These are phyloP conservation scores for Ectropis crepuscularia DNA, from an alignment of 2,888 invertebrate genomes.

Conservation along the genomic window DNA sequence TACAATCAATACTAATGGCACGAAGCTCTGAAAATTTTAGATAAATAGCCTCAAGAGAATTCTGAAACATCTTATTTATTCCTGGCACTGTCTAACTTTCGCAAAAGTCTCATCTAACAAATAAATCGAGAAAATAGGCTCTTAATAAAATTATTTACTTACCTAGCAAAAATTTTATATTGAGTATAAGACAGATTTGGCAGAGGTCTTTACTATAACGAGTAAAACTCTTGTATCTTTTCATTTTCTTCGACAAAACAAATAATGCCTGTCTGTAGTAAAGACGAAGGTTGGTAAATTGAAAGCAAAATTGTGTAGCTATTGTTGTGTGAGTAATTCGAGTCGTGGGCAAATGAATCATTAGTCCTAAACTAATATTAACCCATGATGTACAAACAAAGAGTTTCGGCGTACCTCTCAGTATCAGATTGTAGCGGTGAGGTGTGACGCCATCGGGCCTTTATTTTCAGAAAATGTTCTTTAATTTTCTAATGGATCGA, in stretches of 20 bases:
- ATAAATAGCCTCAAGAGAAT: constrained; percentile 23
- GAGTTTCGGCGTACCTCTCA: constrained; percentile 61
- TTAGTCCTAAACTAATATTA: constrained; percentile 78
- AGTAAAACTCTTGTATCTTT: constrained; percentile 28
- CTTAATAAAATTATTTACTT: constrained; percentile 38
- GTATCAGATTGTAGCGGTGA: constrained; percentile 48
- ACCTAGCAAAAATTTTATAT: constrained; percentile 25
- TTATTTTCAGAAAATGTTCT: constrained; percentile 70
- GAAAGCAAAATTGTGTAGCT: constrained; percentile 49
- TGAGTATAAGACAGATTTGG: constrained; percentile 24
- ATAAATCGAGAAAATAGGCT: constrained; percentile 35
- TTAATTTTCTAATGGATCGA: constrained; percentile 80
- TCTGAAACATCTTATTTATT: constrained; percentile 36
- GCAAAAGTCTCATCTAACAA: constrained; percentile 25
- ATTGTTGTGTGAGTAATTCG: constrained; percentile 55
- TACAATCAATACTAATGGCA: constrained; percentile 26
- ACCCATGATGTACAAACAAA: constrained; percentile 66
- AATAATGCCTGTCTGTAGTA: constrained; percentile 31
- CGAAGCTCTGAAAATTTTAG: constrained; percentile 16
- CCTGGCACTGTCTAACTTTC: constrained; percentile 31
- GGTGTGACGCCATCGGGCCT: constrained; percentile 49
- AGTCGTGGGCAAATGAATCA: constrained; percentile 69
- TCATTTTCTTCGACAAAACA: constrained; percentile 28
- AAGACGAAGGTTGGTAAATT: constrained; percentile 42
- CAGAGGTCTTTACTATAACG: constrained; percentile 27